A percentile compares a stretch with the other conserved stretches of the same genome.
Conservation (phyloP, 2,797 vertebrate species). For the Botia almorhae region DNA sequence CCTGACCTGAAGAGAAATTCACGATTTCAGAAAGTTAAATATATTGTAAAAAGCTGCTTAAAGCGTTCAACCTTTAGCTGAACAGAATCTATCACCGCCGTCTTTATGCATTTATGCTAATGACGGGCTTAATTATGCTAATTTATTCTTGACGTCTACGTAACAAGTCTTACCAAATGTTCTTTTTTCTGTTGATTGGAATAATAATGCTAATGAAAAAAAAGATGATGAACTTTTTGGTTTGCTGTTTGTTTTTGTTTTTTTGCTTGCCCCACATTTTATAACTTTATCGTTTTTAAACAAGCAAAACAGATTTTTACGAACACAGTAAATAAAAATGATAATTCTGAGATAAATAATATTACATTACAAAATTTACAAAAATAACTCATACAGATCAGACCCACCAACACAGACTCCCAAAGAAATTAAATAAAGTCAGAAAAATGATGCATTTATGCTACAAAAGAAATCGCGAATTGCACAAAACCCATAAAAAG, state of each 20-base stretch:
- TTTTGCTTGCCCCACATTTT: constrained; percentile 34
- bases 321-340: neutral
- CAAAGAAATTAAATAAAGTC: neutral
- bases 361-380: neutral
- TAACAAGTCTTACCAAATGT: constrained; percentile 58
- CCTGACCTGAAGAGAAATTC: constrained; percentile 31
- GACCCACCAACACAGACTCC: neutral
- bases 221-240: constrained; percentile 45
- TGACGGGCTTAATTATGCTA: constrained; percentile 50
- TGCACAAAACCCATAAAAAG: constrained; percentile 32
- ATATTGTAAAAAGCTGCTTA: constrained; percentile 47
- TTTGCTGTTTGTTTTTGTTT: constrained; percentile 28
- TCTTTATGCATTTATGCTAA: constrained; percentile 66
- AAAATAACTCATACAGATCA: neutral
- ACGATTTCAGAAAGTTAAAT: constrained; percentile 16
- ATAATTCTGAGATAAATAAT: neutral
- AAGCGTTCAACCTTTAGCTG: constrained; percentile 60
- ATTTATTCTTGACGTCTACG: constrained; percentile 47
- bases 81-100: constrained; percentile 42
- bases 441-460: neutral
- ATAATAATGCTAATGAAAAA: constrained; percentile 50
- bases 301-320: neutral
- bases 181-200: constrained; percentile 49
- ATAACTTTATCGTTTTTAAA: neutral
- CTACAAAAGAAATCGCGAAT: neutral